Percentiles rank a stretch among this genome's conserved stretches.
phyloP scores from a whole-genome alignment of 2,113 vertebrate species.

The Apteryx mantelli region DNA sequence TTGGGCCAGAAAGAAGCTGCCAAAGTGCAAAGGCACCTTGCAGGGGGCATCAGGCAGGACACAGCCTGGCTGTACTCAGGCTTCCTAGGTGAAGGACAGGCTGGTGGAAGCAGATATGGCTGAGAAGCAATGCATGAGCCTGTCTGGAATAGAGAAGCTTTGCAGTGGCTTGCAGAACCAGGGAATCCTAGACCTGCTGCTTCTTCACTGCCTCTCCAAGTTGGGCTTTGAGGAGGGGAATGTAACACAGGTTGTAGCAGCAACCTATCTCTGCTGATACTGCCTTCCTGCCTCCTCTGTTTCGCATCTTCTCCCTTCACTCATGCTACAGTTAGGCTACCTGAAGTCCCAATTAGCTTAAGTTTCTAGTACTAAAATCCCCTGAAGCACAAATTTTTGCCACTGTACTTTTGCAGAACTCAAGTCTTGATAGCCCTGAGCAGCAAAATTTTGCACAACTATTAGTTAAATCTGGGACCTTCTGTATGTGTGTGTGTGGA shows the following conservation, averaged over 20 bases:
- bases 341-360: neutral
- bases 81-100: neutral
- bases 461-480: neutral
- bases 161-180: neutral
- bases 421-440: neutral
- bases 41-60: neutral
- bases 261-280: neutral
- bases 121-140: neutral
- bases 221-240: accelerated
- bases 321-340: neutral
- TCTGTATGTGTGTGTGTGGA: neutral
- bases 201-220: neutral
- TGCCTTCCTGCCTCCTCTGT: neutral
- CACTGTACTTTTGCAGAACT: neutral
- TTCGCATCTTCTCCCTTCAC: neutral
- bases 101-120: neutral
- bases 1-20: neutral
- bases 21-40: neutral
- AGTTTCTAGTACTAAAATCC: neutral
- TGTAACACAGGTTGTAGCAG: accelerated
- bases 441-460: neutral
- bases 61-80: neutral
- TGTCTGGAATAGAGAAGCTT: neutral
- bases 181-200: neutral
- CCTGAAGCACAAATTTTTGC: neutral